phyloP scores from a whole-genome alignment of 2,797 vertebrate genomes.

The Lophotriccus pileatus region DNA sequence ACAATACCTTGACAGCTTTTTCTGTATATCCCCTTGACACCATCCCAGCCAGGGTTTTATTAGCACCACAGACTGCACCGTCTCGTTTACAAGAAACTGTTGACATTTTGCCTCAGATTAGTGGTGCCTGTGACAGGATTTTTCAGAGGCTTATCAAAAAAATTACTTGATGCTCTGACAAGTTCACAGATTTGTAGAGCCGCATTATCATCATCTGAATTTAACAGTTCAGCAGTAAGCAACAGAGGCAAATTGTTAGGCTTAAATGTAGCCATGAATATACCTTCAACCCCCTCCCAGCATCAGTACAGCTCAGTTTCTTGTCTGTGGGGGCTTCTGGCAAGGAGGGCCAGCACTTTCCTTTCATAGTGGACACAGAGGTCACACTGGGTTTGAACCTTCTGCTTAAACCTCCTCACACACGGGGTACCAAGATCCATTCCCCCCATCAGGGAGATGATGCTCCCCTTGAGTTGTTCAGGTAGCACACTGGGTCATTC shows the following conservation, averaged over 20 bases:
- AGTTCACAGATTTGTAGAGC: neutral
- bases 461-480: neutral
- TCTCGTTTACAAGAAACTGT: neutral
- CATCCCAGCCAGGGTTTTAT: neutral
- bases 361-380: neutral
- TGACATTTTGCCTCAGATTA: neutral
- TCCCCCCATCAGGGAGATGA: neutral
- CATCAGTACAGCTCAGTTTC: neutral
- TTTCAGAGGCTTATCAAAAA: conserved; percentile 29
- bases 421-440: neutral
- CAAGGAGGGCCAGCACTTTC: neutral
- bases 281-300: neutral
- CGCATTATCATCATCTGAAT: neutral
- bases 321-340: neutral
- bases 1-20: neutral
- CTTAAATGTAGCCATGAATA: neutral
- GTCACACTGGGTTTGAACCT: neutral
- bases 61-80: neutral
- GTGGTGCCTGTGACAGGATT: neutral
- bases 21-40: neutral
- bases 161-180: neutral
- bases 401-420: neutral
- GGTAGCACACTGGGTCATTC: neutral
- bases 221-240: neutral
- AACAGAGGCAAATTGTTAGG: neutral